A percentile compares a stretch with the other conserved stretches of the same genome.
These are phyloP conservation scores for Hydroisotoma schaefferi DNA, from an alignment of 2,888 invertebrate species.

Conservation along the genomic window DNA sequence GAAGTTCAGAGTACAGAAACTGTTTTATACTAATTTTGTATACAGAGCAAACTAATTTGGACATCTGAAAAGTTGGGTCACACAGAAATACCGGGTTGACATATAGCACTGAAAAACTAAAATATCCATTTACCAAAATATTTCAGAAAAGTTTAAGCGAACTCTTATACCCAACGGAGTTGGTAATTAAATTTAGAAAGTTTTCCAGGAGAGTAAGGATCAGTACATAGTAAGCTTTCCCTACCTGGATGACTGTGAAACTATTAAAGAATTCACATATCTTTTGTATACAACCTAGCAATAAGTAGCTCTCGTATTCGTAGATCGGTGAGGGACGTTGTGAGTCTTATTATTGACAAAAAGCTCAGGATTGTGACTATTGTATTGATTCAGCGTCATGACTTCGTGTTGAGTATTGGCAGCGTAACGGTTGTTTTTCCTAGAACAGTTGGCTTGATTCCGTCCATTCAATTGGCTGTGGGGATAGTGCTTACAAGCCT, in stretches of 20 bases:
- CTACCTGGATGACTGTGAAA: not conserved
- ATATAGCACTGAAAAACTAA: too few relatives aligned
- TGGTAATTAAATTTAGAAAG: too few relatives aligned
- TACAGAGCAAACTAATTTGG: too few relatives aligned
- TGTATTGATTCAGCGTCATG: slow-evolving; percentile 5
- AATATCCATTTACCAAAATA: too few relatives aligned
- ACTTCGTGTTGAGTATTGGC: not conserved
- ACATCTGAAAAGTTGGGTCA: too few relatives aligned
- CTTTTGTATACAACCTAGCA: not conserved
- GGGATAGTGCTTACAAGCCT: slow-evolving; percentile 3
- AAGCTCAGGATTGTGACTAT: not conserved
- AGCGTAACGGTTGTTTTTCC: slow-evolving; percentile 22
- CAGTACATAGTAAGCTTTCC: not conserved
- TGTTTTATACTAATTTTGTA: too few relatives aligned
- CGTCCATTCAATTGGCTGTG: slow-evolving; percentile 16
- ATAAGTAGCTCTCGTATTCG: slow-evolving; percentile 1
- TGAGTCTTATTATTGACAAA: too few relatives aligned
- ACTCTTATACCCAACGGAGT: too few relatives aligned
- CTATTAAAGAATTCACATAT: too few relatives aligned
- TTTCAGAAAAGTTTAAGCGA: too few relatives aligned
- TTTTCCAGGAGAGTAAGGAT: not conserved
- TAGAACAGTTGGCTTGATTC: slow-evolving; percentile 11
- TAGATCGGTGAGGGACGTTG: not conserved
- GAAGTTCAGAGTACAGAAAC: too few relatives aligned
- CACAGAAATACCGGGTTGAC: too few relatives aligned